phyloP scores from a whole-genome alignment of 2,888 invertebrate species.

The Lasioglossum oenotherae region DNA sequence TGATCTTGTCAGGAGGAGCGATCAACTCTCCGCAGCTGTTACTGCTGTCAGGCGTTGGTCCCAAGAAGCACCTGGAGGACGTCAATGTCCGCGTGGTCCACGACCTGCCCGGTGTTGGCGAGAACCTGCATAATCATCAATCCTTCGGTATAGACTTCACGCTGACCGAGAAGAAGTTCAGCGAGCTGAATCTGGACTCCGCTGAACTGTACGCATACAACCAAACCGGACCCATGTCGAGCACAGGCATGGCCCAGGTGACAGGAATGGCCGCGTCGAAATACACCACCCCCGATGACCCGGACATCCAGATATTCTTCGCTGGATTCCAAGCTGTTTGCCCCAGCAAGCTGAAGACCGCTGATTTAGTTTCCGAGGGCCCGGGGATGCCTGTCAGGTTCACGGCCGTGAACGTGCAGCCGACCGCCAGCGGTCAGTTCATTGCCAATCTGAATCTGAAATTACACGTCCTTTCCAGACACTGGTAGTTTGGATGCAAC shows the following conservation, averaged over 20 bases:
- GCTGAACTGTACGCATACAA: slow-evolving; percentile 86
- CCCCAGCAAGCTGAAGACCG: slow-evolving; percentile 75
- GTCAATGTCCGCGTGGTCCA: slow-evolving; percentile 87
- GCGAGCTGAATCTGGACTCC: slow-evolving; percentile 85
- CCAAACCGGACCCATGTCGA: slow-evolving; percentile 87
- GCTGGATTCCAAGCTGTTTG: slow-evolving; percentile 88
- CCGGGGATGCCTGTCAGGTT: slow-evolving; percentile 81
- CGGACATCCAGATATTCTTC: slow-evolving; percentile 89
- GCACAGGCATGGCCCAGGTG: slow-evolving; percentile 89
- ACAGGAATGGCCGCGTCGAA: slow-evolving; percentile 88
- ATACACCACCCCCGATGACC: slow-evolving; percentile 87
- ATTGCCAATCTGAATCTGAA: neutral
- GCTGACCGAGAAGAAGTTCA: slow-evolving; percentile 83
- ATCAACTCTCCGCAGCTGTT: slow-evolving; percentile 89
- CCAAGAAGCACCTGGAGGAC: slow-evolving; percentile 86
- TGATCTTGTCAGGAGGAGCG: slow-evolving; percentile 87
- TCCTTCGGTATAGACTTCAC: slow-evolving; percentile 86
- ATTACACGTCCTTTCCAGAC: neutral
- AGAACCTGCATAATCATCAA: slow-evolving; percentile 89
- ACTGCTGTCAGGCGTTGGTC: slow-evolving; percentile 89
- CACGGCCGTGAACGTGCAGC: slow-evolving; percentile 87
- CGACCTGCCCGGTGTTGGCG: slow-evolving; percentile 89
- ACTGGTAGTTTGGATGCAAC: neutral
- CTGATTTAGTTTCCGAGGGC: slow-evolving; percentile 65
- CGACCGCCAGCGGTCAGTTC: slow-evolving; percentile 87